Evolutionary conservation across 92 coral and sea anemone species (phyloP).

Genomic region (Zoanthus sansibaricus): DNA sequence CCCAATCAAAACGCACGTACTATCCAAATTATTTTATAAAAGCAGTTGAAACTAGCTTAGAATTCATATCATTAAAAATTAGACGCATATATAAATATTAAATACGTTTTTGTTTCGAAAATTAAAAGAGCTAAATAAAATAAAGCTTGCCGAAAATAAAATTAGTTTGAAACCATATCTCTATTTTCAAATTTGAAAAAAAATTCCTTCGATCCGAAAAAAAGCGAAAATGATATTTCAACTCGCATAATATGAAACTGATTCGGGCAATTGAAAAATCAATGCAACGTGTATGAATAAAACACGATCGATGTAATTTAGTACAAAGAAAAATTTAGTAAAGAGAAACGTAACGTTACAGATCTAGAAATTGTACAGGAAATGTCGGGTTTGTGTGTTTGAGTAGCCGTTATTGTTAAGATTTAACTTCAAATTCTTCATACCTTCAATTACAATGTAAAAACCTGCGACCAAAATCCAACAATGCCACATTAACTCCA

Average conservation of each 20-base stretch:
- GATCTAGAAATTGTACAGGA: background rate
- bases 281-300: background rate
- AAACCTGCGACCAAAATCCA: background rate
- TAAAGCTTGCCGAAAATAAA: too few species aligned
- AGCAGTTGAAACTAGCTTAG: too few species aligned
- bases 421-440: background rate
- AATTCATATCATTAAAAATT: too few species aligned
- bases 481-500: background rate
- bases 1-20: too few species aligned
- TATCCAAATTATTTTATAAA: too few species aligned
- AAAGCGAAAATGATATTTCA: too few species aligned
- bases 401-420: background rate
- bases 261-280: background rate
- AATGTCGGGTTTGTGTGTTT: background rate
- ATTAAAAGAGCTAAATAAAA: too few species aligned
- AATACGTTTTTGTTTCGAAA: too few species aligned
- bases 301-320: background rate
- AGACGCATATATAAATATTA: too few species aligned
- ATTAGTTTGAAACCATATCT: too few species aligned
- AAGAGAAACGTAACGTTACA: background rate
- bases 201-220: too few species aligned
- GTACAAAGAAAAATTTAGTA: background rate
- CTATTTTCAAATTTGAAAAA: too few species aligned
- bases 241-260: background rate
- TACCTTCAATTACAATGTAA: background rate